Evolutionary conservation across 2,113 vertebrate species (phyloP).

Genomic region (Cheirogaleus medius): DNA sequence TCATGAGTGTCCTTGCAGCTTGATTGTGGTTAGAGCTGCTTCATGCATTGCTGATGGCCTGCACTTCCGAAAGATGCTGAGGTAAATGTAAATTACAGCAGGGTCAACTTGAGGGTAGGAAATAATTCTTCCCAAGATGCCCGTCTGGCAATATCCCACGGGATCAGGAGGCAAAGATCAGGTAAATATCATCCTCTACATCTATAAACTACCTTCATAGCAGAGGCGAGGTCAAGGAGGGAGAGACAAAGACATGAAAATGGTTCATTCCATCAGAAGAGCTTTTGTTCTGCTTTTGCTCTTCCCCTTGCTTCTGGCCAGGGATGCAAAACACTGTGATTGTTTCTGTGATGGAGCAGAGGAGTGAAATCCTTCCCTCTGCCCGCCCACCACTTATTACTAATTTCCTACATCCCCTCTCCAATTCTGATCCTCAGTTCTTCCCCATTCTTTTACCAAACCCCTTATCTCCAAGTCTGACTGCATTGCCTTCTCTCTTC

Average conservation of each 20-base stretch:
- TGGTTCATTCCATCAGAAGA: not conserved
- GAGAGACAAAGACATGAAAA: not conserved
- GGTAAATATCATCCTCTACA: not conserved
- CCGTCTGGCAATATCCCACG: not conserved
- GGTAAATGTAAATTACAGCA: slow-evolving; percentile 8
- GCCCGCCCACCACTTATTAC: not conserved
- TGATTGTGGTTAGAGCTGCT: slow-evolving; percentile 11
- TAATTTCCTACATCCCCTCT: not conserved
- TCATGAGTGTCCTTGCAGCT: slow-evolving; percentile 18
- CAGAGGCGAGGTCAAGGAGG: not conserved
- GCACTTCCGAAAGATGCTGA: slow-evolving; percentile 32
- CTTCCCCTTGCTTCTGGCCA: not conserved
- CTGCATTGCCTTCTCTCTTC: not conserved
- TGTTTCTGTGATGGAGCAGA: not conserved
- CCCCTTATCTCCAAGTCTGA: not conserved
- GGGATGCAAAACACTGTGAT: not conserved
- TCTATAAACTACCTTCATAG: not conserved
- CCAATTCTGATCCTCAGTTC: not conserved
- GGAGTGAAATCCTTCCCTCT: not conserved
- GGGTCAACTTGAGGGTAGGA: not conserved
- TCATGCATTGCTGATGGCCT: slow-evolving; percentile 24
- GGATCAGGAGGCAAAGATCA: not conserved
- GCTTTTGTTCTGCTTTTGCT: not conserved
- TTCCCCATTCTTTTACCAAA: not conserved
- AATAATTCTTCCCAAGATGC: slow-evolving; percentile 32